Percentiles rank a stretch among this genome's conserved stretches.
Evolutionary conservation across 2,113 vertebrate genomes (phyloP).

Genomic region (Micronisus gabar): DNA sequence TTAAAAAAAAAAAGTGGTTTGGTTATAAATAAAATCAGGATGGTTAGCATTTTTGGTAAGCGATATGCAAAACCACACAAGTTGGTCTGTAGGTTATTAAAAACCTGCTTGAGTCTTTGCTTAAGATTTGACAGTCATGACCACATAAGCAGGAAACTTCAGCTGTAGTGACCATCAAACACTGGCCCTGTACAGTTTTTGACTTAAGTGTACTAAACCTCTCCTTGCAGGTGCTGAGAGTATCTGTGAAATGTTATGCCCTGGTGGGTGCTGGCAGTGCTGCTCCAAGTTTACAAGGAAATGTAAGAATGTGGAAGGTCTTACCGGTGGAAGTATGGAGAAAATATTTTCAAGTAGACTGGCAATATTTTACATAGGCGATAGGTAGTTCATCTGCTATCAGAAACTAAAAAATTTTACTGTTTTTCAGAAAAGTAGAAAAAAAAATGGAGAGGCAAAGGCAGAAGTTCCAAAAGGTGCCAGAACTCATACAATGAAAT

Average conservation of each 20-base stretch:
- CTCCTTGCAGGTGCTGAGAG: background rate
- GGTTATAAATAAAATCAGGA: conserved; percentile 46
- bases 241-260: background rate
- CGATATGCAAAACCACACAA: background rate
- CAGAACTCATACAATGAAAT: background rate
- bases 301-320: background rate
- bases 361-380: background rate
- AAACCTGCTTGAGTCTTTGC: background rate
- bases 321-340: background rate
- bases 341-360: background rate
- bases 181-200: background rate
- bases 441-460: background rate
- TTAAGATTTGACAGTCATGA: background rate
- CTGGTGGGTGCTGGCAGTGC: background rate
- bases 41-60: conserved; percentile 13
- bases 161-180: background rate
- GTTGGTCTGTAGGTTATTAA: background rate
- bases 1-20: background rate
- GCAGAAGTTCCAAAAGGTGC: background rate
- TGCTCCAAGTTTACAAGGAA: background rate
- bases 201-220: background rate
- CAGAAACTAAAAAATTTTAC: background rate
- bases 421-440: background rate
- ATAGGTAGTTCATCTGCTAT: background rate
- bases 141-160: background rate